Conservation (phyloP, 2,113 vertebrate genomes). For the Cettia cetti region DNA sequence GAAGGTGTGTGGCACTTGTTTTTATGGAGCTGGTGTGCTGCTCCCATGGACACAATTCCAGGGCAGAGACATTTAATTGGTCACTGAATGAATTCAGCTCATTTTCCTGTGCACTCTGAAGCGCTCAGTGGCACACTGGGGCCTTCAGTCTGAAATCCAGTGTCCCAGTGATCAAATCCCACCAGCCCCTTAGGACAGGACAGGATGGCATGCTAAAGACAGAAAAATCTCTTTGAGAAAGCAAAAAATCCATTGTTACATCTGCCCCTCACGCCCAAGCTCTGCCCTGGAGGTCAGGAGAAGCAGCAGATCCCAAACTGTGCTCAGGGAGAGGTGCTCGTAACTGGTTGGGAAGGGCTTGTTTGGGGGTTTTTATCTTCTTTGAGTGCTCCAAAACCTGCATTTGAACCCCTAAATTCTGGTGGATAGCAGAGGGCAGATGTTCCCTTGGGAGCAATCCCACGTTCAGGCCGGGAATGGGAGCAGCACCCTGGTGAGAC, state of each 20-base stretch:
- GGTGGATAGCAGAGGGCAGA: accelerated
- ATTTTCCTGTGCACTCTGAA: not conserved
- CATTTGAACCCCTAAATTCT: not conserved
- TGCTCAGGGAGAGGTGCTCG: accelerated
- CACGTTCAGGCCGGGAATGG: accelerated
- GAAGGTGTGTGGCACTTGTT: not conserved
- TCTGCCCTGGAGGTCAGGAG: not conserved
- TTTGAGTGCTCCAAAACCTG: not conserved
- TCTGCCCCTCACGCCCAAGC: accelerated
- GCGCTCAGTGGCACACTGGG: accelerated
- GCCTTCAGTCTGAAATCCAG: not conserved
- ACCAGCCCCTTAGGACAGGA: not conserved
- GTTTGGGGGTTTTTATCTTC: not conserved
- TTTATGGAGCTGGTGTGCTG: not conserved
- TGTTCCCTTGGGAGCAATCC: accelerated
- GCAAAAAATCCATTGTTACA: not conserved
- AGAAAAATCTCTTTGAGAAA: not conserved
- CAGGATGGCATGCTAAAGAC: not conserved
- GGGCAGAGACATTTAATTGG: not conserved
- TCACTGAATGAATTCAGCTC: not conserved
- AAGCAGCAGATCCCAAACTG: not conserved
- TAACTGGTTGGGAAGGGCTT: not conserved
- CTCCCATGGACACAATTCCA: not conserved
- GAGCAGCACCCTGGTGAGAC: too few species aligned
- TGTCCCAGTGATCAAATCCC: not conserved